Conservation (phyloP, 2,888 invertebrate species). For the Marronus borbonicus region DNA sequence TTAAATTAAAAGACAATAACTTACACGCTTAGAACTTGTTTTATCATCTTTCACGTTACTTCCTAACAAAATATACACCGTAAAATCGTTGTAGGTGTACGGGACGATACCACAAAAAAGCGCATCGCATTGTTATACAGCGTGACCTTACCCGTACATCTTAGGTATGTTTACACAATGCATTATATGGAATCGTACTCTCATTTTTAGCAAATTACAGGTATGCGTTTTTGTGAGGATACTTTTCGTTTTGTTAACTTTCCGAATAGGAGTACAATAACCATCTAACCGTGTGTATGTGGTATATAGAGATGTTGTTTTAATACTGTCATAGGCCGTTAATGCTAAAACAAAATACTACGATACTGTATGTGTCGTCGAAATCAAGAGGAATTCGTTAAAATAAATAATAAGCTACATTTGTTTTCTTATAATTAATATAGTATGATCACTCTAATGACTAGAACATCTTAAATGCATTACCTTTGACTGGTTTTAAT, state of each 20-base stretch:
- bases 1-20: conserved; percentile 47
- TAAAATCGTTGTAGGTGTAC: conserved; percentile 50
- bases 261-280: conserved; percentile 26
- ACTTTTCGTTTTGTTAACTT: conserved; percentile 6
- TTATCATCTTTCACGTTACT: conserved; percentile 16
- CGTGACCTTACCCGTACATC: conserved; percentile 14
- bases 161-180: conserved; percentile 29
- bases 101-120: conserved; percentile 10
- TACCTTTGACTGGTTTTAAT: conserved; percentile 28
- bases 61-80: conserved; percentile 48
- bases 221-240: background rate
- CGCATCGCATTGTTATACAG: conserved; percentile 7
- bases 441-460: conserved; percentile 47
- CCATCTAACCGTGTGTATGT: conserved; percentile 3
- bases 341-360: conserved; percentile 57
- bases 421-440: conserved; percentile 8
- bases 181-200: conserved; percentile 9
- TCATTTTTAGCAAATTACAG: background rate
- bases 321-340: conserved; percentile 62
- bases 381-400: conserved; percentile 48
- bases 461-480: conserved; percentile 48
- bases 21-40: conserved; percentile 29
- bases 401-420: conserved; percentile 54
- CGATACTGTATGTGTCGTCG: conserved; percentile 18
- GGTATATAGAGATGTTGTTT: conserved; percentile 41